phyloP scores from a whole-genome alignment of 2,888 invertebrate genomes.

The Osmoderma eremita region DNA sequence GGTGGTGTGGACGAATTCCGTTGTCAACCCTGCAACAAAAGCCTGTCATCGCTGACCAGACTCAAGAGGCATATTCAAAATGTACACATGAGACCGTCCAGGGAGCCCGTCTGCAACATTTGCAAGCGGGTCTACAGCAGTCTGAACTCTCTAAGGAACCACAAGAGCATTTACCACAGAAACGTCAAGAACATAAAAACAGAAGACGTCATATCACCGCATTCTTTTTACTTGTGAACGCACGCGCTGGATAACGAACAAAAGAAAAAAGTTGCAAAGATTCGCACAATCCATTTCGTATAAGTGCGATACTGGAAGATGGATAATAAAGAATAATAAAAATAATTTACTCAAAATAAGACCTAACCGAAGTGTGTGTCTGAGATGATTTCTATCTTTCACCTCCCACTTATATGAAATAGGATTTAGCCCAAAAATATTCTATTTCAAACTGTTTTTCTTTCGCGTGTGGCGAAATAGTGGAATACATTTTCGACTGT shows the following conservation, averaged over 20 bases:
- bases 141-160: constrained; percentile 89
- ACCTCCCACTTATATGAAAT: background rate
- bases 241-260: constrained; percentile 15
- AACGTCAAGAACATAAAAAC: constrained; percentile 79
- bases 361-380: no score
- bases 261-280: background rate
- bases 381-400: background rate
- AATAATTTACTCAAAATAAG: background rate
- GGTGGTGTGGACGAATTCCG: constrained; percentile 85
- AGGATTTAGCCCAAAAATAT: no score
- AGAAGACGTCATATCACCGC: constrained; percentile 62
- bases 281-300: constrained; percentile 5
- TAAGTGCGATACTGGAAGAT: background rate
- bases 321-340: background rate
- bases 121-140: constrained; percentile 93
- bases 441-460: no score
- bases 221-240: constrained; percentile 61
- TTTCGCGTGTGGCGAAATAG: constrained; percentile 7
- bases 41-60: constrained; percentile 85
- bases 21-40: constrained; percentile 93
- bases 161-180: constrained; percentile 93
- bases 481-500: constrained; percentile 9
- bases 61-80: constrained; percentile 93
- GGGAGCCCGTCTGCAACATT: constrained; percentile 91
- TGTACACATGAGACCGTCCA: constrained; percentile 89